Base-by-base conservation (phyloP, 92 coral and sea anemone genomes). In the Zoanthus solanderi region DNA sequence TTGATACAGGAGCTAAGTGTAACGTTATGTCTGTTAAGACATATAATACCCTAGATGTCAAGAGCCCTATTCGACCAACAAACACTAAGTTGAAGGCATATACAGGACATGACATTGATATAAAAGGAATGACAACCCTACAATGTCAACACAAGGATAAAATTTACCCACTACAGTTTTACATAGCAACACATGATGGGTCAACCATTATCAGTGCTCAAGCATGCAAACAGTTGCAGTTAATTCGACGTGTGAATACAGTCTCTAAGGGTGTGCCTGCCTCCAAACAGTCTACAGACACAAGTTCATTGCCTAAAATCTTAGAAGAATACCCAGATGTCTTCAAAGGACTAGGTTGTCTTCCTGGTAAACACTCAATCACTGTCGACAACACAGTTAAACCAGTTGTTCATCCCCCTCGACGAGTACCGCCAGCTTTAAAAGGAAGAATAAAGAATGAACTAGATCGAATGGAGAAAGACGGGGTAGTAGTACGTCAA, bases 1-100 rank as follows among this genome's bases (percentile, higher is more conserved):
- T 87, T 31, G 91, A 88, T 37, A 72, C 87, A 50, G 87, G 73
- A 65, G 73, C 88, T 32, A 46, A 54, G 79, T 88, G 90, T 34
- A 88, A 80, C 79, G 84, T 71, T 16, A 88, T 88, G 82, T 88
- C 90, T 48, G 66, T 82, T 30, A 88, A 72, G 50, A 63, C 89
- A 71, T 30, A 31, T 31, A 57, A 56, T 1, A 57, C 31, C 32
- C 76, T 81, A 10, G 75, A 56, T 58, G 72, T 58, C 23, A 31
- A 53, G 50, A 71, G 37, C 56, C 72, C 71, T 23, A 60, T 57
- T 14, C 45, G 16, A 28, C 68, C 68, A 63, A 47, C 86, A 56
- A 71, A 63, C 68, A 71, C 76, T 54, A 81, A 30, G 53, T 46
- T 81, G 32, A 60, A 81, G 86, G 45, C 76, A 81, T 61, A 81